A percentile compares a stretch with the other conserved stretches of the same genome.
Evolutionary conservation across 1,140 invertebrate genomes (phyloP).

Genomic region (Stratiolaelaps scimitus): DNA sequence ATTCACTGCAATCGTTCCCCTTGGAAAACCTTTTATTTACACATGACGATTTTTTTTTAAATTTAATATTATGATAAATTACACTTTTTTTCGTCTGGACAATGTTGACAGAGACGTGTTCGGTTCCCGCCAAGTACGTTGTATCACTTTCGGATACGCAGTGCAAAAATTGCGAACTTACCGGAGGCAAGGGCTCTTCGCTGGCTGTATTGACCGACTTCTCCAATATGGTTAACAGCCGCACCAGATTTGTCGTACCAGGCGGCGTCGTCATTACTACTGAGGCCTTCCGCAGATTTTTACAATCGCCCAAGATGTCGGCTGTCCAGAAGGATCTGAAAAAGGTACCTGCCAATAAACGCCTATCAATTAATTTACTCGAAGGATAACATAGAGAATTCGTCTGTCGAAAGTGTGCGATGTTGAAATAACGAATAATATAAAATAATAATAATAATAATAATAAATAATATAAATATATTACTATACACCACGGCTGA

Average conservation of each 20-base stretch:
- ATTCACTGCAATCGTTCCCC: no score
- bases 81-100: no score
- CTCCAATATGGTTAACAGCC: constrained; percentile 7
- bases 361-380: no score
- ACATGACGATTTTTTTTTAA: no score
- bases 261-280: constrained; percentile 51
- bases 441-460: no score
- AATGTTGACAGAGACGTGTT: not conserved
- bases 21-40: no score
- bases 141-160: constrained; percentile 42
- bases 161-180: constrained; percentile 45
- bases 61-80: no score
- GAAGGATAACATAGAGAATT: no score
- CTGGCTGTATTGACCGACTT: constrained; percentile 47
- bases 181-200: constrained; percentile 59
- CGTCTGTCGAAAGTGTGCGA: no score
- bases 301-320: constrained; percentile 32
- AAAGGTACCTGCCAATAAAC: not conserved
- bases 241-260: constrained; percentile 44
- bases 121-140: constrained; percentile 37
- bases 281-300: constrained; percentile 44
- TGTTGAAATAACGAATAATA: no score
- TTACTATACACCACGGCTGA: no score
- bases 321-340: not conserved
- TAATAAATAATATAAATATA: no score